Evolutionary conservation across 2,113 vertebrate genomes (phyloP).

Genomic region (Indicator indicator): DNA sequence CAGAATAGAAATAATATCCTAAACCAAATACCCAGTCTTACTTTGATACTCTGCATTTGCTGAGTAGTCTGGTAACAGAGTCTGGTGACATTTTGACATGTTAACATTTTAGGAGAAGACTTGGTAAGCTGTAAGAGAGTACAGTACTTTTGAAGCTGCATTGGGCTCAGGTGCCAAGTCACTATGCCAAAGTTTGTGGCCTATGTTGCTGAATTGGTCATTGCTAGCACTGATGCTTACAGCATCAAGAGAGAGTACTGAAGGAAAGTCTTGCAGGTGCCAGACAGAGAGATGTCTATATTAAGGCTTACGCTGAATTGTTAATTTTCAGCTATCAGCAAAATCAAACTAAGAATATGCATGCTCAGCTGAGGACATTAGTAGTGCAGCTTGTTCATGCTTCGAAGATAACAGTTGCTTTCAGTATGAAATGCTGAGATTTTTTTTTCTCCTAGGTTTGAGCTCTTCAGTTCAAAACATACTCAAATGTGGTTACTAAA

Average conservation of each 20-base stretch:
- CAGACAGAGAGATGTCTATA: slow-evolving; percentile 4
- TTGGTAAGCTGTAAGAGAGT: background rate
- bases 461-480: background rate
- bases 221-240: background rate
- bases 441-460: background rate
- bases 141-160: background rate
- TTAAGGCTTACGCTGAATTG: slow-evolving; percentile 21
- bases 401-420: background rate
- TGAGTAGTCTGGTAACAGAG: background rate
- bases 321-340: slow-evolving; percentile 47
- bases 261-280: background rate
- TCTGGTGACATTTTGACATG: background rate
- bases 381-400: background rate
- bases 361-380: background rate
- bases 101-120: background rate
- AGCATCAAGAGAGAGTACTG: background rate
- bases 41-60: background rate
- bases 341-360: slow-evolving; percentile 39
- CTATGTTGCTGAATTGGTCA: background rate
- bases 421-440: background rate
- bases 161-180: background rate
- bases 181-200: background rate
- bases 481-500: background rate
- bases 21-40: background rate
- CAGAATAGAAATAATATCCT: background rate